Percentiles rank a stretch among this genome's conserved stretches.
Evolutionary conservation across 2,888 invertebrate species (phyloP).

Genomic region (Scaptomyza parva): DNA sequence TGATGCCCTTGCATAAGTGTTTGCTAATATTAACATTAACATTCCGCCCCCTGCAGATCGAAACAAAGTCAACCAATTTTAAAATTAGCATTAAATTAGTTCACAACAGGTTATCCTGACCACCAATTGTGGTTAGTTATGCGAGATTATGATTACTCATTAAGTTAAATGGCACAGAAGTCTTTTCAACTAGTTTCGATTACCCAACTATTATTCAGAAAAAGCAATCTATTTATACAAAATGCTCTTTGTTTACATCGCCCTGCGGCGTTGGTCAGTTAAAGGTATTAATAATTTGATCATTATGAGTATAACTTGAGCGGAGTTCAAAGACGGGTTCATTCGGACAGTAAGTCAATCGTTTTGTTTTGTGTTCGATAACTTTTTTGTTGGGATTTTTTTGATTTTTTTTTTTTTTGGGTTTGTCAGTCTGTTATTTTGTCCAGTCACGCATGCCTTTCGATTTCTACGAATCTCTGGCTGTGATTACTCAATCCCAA

Average conservation of each 20-base stretch:
- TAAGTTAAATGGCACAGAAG: slow-evolving; percentile 18
- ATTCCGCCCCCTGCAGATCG: neutral
- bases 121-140: slow-evolving; percentile 10
- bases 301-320: slow-evolving; percentile 32
- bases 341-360: slow-evolving; percentile 42
- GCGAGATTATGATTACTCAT: slow-evolving; percentile 1
- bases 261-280: slow-evolving; percentile 38
- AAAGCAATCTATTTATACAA: slow-evolving; percentile 34
- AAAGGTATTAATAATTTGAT: slow-evolving; percentile 43
- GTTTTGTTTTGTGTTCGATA: slow-evolving; percentile 8
- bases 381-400: neutral
- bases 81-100: slow-evolving; percentile 1
- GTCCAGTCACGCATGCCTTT: slow-evolving; percentile 74
- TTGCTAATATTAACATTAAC: neutral
- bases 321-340: slow-evolving; percentile 48
- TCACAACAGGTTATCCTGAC: slow-evolving; percentile 11
- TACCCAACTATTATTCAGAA: slow-evolving; percentile 28
- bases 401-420: slow-evolving; percentile 29
- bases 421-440: slow-evolving; percentile 43
- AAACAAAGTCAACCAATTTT: neutral
- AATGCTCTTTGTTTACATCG: slow-evolving; percentile 40
- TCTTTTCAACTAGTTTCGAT: slow-evolving; percentile 7
- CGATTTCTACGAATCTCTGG: slow-evolving; percentile 64
- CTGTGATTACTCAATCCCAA: slow-evolving; percentile 67
- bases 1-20: neutral